These are phyloP conservation scores for Columbina picui DNA, from an alignment of 2,113 vertebrate genomes.

Conservation along the genomic window DNA sequence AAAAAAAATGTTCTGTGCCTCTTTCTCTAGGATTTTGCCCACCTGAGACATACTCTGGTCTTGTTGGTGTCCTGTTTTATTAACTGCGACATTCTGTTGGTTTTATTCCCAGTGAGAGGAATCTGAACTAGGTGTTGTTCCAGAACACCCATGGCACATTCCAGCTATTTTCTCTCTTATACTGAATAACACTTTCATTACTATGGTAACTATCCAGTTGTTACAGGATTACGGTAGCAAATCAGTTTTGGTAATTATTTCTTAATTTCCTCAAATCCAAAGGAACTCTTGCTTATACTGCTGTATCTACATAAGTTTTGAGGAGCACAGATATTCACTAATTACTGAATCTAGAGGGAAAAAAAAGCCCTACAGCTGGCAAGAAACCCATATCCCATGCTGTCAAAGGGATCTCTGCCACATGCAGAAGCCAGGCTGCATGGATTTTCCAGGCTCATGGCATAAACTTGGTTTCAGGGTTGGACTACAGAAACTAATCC, in stretches of 20 bases:
- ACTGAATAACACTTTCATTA: neutral
- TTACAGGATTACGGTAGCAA: neutral
- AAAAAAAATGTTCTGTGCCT: neutral
- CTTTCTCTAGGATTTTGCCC: neutral
- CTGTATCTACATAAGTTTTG: neutral
- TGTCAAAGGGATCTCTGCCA: neutral
- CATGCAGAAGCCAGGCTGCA: accelerated
- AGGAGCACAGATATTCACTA: neutral
- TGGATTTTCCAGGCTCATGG: neutral
- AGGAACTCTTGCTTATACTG: neutral
- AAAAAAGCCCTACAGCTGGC: neutral
- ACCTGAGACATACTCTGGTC: neutral
- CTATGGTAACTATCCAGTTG: neutral
- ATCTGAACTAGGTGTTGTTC: neutral
- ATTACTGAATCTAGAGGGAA: neutral
- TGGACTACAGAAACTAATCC: neutral
- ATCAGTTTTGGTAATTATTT: neutral
- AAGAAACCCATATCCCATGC: neutral
- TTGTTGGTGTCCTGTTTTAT: neutral
- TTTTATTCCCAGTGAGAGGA: neutral
- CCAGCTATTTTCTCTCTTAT: neutral
- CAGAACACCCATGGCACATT: neutral
- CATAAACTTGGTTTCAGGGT: neutral
- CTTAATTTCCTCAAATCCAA: neutral
- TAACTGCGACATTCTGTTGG: neutral